Evolutionary conservation across 2,797 vertebrate genomes (phyloP), one percentile per base, ranked within the genome.

Genomic region (Ceryle rudis): DNA sequence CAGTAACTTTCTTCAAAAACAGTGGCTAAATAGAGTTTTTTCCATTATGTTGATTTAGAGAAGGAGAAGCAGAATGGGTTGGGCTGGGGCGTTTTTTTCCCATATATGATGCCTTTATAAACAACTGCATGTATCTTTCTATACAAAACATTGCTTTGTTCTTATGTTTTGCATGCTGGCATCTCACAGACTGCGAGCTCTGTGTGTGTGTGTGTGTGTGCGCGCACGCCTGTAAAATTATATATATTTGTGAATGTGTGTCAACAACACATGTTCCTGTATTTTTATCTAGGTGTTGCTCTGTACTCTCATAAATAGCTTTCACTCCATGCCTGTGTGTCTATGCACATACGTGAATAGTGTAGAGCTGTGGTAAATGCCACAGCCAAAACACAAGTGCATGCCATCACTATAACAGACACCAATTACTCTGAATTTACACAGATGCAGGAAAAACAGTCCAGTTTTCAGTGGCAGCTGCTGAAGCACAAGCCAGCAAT

Each of bases 21-120:
- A 6, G 21, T 28, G 23, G 8, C 14, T 35, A 60, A 17, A 33
- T 10, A 77, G 21, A 5, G 2, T 18, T 72, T 75, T 91, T 91
- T 20, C 14, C 44, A 49, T 62, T 70, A 51, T 37, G 28, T 15
- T 47, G 49, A 52, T 25, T 33, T 84, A 29, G 72, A 67, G 46
- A 70, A 23, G 25, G 21, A 51, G 14, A 35, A 49, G 28, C 35
- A 39, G 11, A 42, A 35, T 5, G 7, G 11, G 6, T 29, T 83
- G 12, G 1, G 6, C 1, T 0, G 19, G 9, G 37, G 37, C 10
- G 8, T 16, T 39, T 47, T 52, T 70, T 41, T 13, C 16, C 9
- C 18, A 9, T n/a, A 9, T 20, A 13, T 29, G 18, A 58, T 47
- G 15, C 9, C 14, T 80, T 60, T 78, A 25, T 61, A 57, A 77